Percentiles rank a stretch among this genome's conserved stretches.
These are phyloP conservation scores for Arctia plantaginis DNA, from an alignment of 2,888 invertebrate genomes.

Conservation along the genomic window DNA sequence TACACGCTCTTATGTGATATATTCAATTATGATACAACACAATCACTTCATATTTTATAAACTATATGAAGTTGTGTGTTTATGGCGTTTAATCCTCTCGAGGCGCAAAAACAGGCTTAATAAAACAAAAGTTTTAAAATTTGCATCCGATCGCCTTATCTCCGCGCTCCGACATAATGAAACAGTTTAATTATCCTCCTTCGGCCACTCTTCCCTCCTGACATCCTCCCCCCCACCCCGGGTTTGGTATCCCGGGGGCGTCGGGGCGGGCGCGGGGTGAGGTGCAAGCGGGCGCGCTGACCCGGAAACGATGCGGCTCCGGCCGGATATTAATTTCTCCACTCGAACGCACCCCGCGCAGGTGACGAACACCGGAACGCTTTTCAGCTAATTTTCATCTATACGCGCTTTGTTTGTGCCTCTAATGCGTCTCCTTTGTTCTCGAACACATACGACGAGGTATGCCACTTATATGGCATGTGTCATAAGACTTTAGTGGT, in stretches of 20 bases:
- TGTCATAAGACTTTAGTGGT: not conserved
- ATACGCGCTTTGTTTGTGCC: slow-evolving; percentile 35
- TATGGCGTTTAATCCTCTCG: slow-evolving; percentile 5
- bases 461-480: not conserved
- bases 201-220: slow-evolving; percentile 34
- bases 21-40: not conserved
- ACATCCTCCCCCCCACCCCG: slow-evolving; percentile 24
- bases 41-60: not conserved
- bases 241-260: not conserved
- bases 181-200: slow-evolving; percentile 71
- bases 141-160: slow-evolving; percentile 54
- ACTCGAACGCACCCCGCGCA: slow-evolving; percentile 66
- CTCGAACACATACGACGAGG: not conserved
- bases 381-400: slow-evolving; percentile 46
- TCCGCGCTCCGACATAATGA: slow-evolving; percentile 62
- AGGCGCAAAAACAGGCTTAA: slow-evolving; percentile 22
- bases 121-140: slow-evolving; percentile 44
- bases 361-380: slow-evolving; percentile 53
- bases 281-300: slow-evolving; percentile 58
- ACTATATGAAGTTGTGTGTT: not conserved
- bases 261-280: slow-evolving; percentile 12
- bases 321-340: slow-evolving; percentile 76
- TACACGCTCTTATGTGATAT: not conserved
- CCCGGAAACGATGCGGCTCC: slow-evolving; percentile 73
- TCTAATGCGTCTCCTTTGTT: slow-evolving; percentile 27